phyloP scores from a whole-genome alignment of 2,113 vertebrate genomes.

The Cyanoliseus patagonus region DNA sequence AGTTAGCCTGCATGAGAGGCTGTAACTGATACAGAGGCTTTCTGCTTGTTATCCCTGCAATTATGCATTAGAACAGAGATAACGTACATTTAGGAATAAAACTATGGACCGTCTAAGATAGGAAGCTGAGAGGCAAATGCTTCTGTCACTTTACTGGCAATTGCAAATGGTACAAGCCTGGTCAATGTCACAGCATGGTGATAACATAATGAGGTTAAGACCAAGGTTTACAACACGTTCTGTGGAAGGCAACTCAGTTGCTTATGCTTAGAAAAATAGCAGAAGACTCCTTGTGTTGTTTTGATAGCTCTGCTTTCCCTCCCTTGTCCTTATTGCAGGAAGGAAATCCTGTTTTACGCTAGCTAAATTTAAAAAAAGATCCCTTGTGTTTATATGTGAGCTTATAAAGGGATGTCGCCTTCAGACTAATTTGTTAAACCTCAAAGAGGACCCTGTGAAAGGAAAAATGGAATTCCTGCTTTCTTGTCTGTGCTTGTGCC shows the following conservation, averaged over 20 bases:
- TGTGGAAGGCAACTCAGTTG: not conserved
- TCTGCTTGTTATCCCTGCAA: constrained; percentile 31
- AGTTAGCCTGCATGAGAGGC: not conserved
- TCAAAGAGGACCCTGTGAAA: not conserved
- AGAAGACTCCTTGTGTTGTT: not conserved
- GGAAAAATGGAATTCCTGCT: not conserved
- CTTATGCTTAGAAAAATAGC: not conserved
- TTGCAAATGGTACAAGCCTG: constrained; percentile 34
- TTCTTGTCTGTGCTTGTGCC: not conserved
- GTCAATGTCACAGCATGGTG: constrained; percentile 4
- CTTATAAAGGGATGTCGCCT: not conserved
- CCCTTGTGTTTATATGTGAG: not conserved
- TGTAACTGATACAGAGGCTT: not conserved
- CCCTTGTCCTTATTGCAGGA: not conserved
- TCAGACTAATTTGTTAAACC: not conserved
- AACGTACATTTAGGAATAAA: constrained; percentile 21
- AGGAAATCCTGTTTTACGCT: not conserved
- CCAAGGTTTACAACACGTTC: not conserved
- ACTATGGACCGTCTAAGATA: constrained; percentile 2
- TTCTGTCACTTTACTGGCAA: constrained; percentile 22
- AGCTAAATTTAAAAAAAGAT: not conserved
- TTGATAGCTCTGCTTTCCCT: not conserved
- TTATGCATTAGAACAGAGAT: constrained; percentile 37
- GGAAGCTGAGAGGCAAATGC: constrained; percentile 36
- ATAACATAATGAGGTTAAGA: constrained; percentile 34